phyloP scores from a whole-genome alignment of 2,797 vertebrate genomes.

The Jordanella pulchra region DNA sequence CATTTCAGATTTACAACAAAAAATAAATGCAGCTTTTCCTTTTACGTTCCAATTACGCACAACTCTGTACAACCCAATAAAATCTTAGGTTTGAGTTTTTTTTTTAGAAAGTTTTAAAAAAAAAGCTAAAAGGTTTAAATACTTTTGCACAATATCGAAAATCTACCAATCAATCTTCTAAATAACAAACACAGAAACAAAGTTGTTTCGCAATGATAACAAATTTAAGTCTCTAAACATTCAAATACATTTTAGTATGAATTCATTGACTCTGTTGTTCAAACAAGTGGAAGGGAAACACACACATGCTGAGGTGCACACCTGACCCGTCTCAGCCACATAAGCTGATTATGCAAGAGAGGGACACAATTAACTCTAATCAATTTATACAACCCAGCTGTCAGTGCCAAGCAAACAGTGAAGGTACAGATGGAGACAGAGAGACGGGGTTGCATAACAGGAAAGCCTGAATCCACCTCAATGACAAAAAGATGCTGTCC shows the following conservation, averaged over 20 bases:
- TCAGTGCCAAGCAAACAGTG: constrained; percentile 42
- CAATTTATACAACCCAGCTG: constrained; percentile 64
- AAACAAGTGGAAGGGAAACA: constrained; percentile 6
- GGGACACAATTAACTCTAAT: constrained; percentile 74
- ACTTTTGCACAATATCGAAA: background rate
- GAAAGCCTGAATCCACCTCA: constrained; percentile 50
- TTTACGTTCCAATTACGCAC: no score
- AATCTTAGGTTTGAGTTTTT: background rate
- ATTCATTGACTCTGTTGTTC: constrained; percentile 25
- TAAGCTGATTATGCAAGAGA: constrained; percentile 70
- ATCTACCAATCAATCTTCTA: constrained; percentile 9
- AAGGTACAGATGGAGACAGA: constrained; percentile 50
- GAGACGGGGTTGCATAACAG: constrained; percentile 44
- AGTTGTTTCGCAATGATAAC: constrained; percentile 13
- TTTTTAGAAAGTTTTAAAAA: no score
- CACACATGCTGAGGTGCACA: constrained; percentile 25
- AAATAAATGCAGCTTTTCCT: no score
- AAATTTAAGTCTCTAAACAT: constrained; percentile 31
- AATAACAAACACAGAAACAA: constrained; percentile 23
- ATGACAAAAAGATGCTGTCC: constrained; percentile 6
- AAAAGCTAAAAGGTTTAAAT: background rate
- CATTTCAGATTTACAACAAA: no score
- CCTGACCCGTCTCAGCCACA: constrained; percentile 57
- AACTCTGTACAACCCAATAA: background rate
- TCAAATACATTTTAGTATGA: constrained; percentile 37